phyloP scores from a whole-genome alignment of 2,888 invertebrate genomes.

The Volucella bombylans region DNA sequence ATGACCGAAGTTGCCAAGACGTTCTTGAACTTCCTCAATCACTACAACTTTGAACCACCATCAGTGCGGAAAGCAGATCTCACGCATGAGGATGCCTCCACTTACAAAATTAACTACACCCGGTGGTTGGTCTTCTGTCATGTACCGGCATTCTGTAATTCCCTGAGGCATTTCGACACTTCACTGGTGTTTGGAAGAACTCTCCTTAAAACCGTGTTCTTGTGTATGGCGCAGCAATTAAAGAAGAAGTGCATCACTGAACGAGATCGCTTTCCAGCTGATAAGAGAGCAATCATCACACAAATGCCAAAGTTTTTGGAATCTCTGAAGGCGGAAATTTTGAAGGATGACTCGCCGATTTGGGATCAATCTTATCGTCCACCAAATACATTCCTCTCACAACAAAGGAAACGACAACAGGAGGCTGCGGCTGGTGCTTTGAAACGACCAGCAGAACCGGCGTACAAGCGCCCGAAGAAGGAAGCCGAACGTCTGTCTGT shows the following conservation, averaged over 20 bases:
- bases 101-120: slow-evolving; percentile 94
- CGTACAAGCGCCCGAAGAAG: slow-evolving; percentile 64
- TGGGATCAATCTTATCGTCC: too few species aligned
- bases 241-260: slow-evolving; percentile 94
- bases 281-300: slow-evolving; percentile 89
- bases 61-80: slow-evolving; percentile 87
- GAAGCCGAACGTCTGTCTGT: slow-evolving; percentile 51
- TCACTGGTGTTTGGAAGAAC: slow-evolving; percentile 93
- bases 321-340: slow-evolving; percentile 92
- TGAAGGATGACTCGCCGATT: slow-evolving; percentile 88
- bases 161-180: slow-evolving; percentile 92
- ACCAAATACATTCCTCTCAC: slow-evolving; percentile 73
- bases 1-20: slow-evolving; percentile 93
- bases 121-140: slow-evolving; percentile 97
- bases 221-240: slow-evolving; percentile 90
- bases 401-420: slow-evolving; percentile 75
- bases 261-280: slow-evolving; percentile 92
- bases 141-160: slow-evolving; percentile 95
- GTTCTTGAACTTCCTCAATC: slow-evolving; percentile 94
- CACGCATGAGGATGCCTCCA: slow-evolving; percentile 89
- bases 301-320: slow-evolving; percentile 95
- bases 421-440: slow-evolving; percentile 64
- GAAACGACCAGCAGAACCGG: slow-evolving; percentile 76
- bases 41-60: slow-evolving; percentile 95
- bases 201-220: slow-evolving; percentile 90